phyloP scores from a whole-genome alignment of 1,140 invertebrate species.

The Platorchestia sp. region DNA sequence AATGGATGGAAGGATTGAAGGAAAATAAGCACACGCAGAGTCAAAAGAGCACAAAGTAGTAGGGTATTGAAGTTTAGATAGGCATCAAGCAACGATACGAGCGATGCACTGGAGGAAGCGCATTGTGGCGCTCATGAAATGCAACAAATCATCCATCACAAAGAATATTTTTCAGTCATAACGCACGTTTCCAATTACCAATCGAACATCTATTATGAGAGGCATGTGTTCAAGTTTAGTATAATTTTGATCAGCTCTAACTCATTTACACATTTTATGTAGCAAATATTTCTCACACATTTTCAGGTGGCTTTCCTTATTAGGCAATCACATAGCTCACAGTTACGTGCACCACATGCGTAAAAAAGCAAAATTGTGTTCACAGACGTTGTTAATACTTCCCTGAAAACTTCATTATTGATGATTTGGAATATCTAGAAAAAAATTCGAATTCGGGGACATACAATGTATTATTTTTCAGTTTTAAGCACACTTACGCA shows the following conservation, averaged over 20 bases:
- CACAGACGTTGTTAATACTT: not conserved
- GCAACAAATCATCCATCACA: too few relatives aligned
- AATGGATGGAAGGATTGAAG: not conserved
- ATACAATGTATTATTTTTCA: not conserved
- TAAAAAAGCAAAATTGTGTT: not conserved
- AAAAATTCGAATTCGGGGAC: not conserved
- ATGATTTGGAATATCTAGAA: not conserved
- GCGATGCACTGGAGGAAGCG: not conserved
- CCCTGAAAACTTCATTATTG: not conserved
- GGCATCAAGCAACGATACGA: not conserved
- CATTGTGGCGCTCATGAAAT: too few relatives aligned
- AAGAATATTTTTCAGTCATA: not conserved
- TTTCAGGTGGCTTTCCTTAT: not conserved
- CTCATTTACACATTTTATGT: not conserved
- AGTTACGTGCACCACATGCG: not conserved
- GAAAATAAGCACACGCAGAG: not conserved
- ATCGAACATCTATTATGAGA: not conserved
- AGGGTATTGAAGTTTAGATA: not conserved
- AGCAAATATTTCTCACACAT: not conserved
- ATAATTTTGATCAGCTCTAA: not conserved
- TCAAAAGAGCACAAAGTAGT: not conserved
- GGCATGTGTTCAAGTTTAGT: not conserved
- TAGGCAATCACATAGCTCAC: too few relatives aligned
- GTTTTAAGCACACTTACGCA: not conserved
- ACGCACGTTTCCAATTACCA: not conserved